phyloP scores from a whole-genome alignment of 2,113 vertebrate genomes.

The Cephalopterus ornatus region DNA sequence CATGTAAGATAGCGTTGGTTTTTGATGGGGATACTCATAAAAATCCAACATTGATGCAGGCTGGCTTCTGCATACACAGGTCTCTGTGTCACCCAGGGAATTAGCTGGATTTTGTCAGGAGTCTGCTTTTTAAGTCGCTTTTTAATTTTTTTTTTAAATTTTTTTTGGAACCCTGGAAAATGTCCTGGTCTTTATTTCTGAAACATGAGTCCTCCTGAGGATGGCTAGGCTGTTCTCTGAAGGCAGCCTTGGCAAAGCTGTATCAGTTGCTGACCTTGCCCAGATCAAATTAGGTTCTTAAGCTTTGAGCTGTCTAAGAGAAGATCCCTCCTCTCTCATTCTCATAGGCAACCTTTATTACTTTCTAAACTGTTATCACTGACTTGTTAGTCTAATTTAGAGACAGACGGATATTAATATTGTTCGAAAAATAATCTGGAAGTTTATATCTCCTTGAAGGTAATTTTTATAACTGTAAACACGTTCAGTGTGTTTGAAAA shows the following conservation, averaged over 20 bases:
- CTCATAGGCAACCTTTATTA: not conserved
- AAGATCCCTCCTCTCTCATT: not conserved
- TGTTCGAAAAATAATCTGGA: not conserved
- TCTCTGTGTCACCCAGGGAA: not conserved
- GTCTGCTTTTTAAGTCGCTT: not conserved
- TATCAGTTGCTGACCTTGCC: not conserved
- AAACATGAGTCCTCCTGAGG: accelerated
- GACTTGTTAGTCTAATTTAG: not conserved
- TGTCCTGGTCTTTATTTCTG: not conserved
- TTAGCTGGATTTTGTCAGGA: not conserved
- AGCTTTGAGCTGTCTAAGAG: not conserved
- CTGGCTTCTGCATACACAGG: accelerated
- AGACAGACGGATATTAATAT: not conserved
- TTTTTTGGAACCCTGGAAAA: not conserved
- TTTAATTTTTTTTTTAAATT: not conserved
- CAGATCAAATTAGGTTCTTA: not conserved
- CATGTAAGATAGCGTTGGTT: accelerated
- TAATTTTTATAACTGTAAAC: not conserved
- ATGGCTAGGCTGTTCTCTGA: not conserved
- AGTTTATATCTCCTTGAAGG: not conserved
- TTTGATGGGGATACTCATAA: accelerated
- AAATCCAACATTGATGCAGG: accelerated
- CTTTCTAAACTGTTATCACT: not conserved
- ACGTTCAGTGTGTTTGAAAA: not conserved
- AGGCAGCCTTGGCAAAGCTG: not conserved